Conservation (phyloP, 1,140 invertebrate genomes). For the Philaenus spumarius region DNA sequence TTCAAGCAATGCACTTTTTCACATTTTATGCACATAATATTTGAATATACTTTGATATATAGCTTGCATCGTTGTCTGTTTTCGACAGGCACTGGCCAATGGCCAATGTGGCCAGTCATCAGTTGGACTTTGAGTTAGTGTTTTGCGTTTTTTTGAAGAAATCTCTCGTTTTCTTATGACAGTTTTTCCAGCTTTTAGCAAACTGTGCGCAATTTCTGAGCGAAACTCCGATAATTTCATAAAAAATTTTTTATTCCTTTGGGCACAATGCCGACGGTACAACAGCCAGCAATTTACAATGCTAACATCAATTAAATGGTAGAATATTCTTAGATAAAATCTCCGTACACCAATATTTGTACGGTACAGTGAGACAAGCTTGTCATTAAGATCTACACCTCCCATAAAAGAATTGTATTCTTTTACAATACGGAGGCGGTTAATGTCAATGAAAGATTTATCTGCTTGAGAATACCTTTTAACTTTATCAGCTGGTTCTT, state of each 20-base stretch:
- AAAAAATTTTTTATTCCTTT: not conserved
- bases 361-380: conserved; percentile 17
- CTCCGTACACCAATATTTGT: not conserved
- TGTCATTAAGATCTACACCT: conserved; percentile 21
- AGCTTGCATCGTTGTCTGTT: no score
- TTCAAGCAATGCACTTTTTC: no score
- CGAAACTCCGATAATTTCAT: no score
- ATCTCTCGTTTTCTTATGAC: no score
- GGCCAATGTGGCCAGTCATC: no score
- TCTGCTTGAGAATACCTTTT: conserved; percentile 15
- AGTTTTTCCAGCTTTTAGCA: no score
- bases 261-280: not conserved
- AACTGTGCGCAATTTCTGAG: no score
- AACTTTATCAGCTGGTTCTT: conserved; percentile 18
- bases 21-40: no score
- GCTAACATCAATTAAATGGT: conserved; percentile 18
- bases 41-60: no score
- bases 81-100: no score
- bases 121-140: no score
- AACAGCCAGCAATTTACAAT: conserved; percentile 19
- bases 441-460: conserved; percentile 18
- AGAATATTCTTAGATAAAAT: conserved; percentile 16
- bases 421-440: conserved; percentile 19
- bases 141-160: no score
- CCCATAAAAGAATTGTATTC: conserved; percentile 24